Base-by-base conservation (phyloP, 2,888 invertebrate genomes). In the Perdita meconis region DNA sequence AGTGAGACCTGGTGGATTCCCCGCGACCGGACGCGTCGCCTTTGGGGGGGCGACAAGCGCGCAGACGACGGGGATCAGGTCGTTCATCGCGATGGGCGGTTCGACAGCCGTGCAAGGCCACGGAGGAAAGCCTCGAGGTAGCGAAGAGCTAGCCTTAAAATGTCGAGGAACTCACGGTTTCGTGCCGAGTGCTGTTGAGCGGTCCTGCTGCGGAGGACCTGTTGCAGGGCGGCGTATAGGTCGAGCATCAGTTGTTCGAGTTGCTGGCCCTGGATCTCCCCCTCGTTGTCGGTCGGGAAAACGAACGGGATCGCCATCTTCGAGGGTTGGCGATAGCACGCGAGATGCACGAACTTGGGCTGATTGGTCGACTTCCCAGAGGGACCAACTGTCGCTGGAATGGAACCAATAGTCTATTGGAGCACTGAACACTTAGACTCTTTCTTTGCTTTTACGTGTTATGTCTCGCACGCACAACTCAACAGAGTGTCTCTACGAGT, bases 301-400 rank as follows among this genome's bases (percentile, higher is more conserved):
- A 87, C 86, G 77, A 91, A 92, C 10, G 92, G 92, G 68, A 91
- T 89, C n/a, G 92, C 92, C 92, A 92, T 92, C n/a, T 72, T n/a
- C n/a, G n/a, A n/a, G n/a, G n/a, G n/a, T n/a, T n/a, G n/a, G n/a
- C n/a, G n/a, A n/a, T n/a, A n/a, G n/a, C n/a, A n/a, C n/a, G n/a
- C n/a, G n/a, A n/a, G n/a, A n/a, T n/a, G n/a, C n/a, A n/a, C n/a
- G n/a, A n/a, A n/a, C n/a, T n/a, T n/a, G n/a, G n/a, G n/a, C n/a
- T n/a, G n/a, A n/a, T n/a, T n/a, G n/a, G n/a, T n/a, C n/a, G n/a
- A n/a, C n/a, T n/a, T n/a, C n/a, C n/a, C n/a, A n/a, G n/a, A n/a
- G n/a, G n/a, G n/a, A n/a, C n/a, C 56, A 53, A n/a, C 42, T 56
- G 6, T 36, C 77, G 73, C 82, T 82, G 82, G 26, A 82, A 84